Conservation (phyloP, 30 jellyfish, hydroid and myxozoan species). For the Morbakka virulenta region DNA sequence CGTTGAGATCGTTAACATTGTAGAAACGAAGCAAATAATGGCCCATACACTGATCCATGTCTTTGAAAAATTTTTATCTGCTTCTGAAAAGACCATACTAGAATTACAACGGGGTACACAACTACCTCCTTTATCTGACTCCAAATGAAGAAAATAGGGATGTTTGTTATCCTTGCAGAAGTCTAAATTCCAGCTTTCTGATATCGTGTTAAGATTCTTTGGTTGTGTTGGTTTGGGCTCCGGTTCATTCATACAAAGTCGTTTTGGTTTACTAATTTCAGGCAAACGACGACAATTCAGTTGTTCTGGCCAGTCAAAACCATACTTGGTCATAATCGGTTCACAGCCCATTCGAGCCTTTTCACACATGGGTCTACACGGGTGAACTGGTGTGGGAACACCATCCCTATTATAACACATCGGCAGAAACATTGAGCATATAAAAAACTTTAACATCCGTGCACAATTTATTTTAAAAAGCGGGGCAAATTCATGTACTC, state of each 20-base stretch:
- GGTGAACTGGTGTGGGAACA: constrained; percentile 71
- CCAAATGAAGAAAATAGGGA: constrained; percentile 54
- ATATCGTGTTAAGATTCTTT: neutral
- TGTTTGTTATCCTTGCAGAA: neutral
- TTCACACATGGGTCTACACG: constrained; percentile 93
- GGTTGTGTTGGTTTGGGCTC: neutral
- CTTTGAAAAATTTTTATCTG: constrained; percentile 51
- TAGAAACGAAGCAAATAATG: constrained; percentile 76
- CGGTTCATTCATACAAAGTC: constrained; percentile 65
- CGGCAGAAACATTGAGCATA: constrained; percentile 87
- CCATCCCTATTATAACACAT: constrained; percentile 67
- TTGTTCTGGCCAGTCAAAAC: constrained; percentile 81
- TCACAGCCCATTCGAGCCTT: constrained; percentile 85
- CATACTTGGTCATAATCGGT: constrained; percentile 68
- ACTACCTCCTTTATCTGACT: constrained; percentile 50
- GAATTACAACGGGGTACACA: constrained; percentile 77
- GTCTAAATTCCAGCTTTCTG: neutral
- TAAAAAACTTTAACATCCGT: constrained; percentile 62
- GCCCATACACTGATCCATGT: constrained; percentile 87
- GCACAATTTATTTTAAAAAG: constrained; percentile 70
- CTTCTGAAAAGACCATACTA: constrained; percentile 33
- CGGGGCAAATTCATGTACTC: constrained; percentile 77
- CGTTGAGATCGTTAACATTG: constrained; percentile 76
- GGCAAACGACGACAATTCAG: constrained; percentile 67
- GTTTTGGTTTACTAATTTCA: neutral